These are phyloP conservation scores for Argentina silus DNA, from an alignment of 2,797 vertebrate genomes.

Conservation along the genomic window DNA sequence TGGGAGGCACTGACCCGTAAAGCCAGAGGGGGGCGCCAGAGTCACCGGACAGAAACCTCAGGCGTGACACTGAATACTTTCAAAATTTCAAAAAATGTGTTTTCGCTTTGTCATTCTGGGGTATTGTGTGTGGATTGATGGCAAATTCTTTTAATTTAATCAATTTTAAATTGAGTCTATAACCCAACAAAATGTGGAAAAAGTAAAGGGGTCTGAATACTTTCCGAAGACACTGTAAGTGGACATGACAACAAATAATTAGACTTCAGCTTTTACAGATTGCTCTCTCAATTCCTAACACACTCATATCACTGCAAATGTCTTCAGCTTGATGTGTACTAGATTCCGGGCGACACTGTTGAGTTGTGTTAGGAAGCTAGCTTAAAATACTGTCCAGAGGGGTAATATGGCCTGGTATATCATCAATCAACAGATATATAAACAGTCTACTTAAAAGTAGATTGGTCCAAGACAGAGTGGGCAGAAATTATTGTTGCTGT, in stretches of 20 bases:
- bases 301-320: constrained; percentile 15
- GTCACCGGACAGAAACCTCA: too few relatives aligned
- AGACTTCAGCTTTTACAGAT: not conserved
- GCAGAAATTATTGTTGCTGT: not conserved
- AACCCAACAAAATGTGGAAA: too few relatives aligned
- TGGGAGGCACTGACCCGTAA: too few relatives aligned
- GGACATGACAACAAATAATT: not conserved
- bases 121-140: too few relatives aligned
- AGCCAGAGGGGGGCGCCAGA: too few relatives aligned
- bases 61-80: too few relatives aligned
- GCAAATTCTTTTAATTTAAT: too few relatives aligned
- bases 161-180: too few relatives aligned
- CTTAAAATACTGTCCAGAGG: constrained; percentile 27
- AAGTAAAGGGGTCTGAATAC: too few relatives aligned
- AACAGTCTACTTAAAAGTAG: constrained; percentile 7
- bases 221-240: too few relatives aligned
- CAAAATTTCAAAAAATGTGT: too few relatives aligned
- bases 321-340: not conserved
- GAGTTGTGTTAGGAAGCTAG: constrained; percentile 20
- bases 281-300: constrained; percentile 18
- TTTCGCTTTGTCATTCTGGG: too few relatives aligned
- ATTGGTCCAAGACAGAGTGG: constrained; percentile 15
- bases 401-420: constrained; percentile 10
- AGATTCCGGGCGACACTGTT: constrained; percentile 34
- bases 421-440: not conserved